Conservation (phyloP, 2,888 invertebrate genomes). For the Tetramorium bicarinatum region DNA sequence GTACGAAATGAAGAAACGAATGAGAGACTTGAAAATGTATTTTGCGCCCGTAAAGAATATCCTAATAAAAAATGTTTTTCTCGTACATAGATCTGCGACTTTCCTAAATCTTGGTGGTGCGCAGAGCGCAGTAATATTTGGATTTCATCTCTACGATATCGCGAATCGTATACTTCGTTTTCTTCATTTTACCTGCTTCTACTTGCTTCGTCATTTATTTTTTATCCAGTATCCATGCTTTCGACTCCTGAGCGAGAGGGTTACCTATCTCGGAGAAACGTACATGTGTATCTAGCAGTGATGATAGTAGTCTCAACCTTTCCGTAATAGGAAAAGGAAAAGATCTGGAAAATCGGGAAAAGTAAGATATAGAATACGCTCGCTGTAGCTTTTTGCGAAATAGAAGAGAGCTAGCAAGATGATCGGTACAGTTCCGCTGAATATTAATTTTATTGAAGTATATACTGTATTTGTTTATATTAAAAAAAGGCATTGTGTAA, state of each 20-base stretch:
- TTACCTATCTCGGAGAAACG: conserved; percentile 15
- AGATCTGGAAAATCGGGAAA: conserved; percentile 29
- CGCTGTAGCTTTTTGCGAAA: not conserved
- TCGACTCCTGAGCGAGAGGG: not conserved
- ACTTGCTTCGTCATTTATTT: conserved; percentile 39
- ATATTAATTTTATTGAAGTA: conserved; percentile 3
- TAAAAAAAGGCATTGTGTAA: not conserved
- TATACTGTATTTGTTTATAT: not conserved
- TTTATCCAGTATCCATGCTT: conserved; percentile 23
- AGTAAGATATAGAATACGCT: conserved; percentile 30
- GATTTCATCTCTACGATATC: conserved; percentile 45
- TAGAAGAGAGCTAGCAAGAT: not conserved
- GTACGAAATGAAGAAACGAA: not conserved
- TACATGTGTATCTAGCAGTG: conserved; percentile 31
- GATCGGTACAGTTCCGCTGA: not conserved
- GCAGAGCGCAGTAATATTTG: conserved; percentile 33
- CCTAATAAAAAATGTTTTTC: conserved; percentile 2
- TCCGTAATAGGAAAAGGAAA: conserved; percentile 39
- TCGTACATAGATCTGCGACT: not conserved
- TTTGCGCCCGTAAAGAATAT: not conserved
- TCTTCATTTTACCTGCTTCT: not conserved
- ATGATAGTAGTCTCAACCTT: conserved; percentile 32
- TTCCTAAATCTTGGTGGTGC: conserved; percentile 19
- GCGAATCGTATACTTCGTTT: conserved; percentile 23
- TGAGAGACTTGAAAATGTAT: not conserved